Base-by-base conservation (phyloP, 2,888 invertebrate genomes). In the Phania funesta region DNA sequence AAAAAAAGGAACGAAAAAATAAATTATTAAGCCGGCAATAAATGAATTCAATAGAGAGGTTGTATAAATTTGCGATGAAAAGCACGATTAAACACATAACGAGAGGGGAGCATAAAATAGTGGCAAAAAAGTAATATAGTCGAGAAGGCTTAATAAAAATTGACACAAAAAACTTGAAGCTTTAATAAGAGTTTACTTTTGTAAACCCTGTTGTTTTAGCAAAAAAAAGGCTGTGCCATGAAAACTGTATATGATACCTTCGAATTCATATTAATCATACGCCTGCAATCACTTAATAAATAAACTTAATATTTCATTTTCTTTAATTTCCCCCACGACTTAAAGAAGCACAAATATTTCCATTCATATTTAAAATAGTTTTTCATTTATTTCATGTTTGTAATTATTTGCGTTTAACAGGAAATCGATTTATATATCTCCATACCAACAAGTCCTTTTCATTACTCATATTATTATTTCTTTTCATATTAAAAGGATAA, bases 361-460 rank as follows among this genome's bases (percentile, higher is more conserved):
- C n/a, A n/a, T n/a, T n/a, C n/a, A n/a, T n/a, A n/a, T n/a, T n/a
- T n/a, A n/a, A n/a, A n/a, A n/a, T n/a, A n/a, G n/a, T n/a, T n/a
- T n/a, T 16, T n/a, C n/a, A 29, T 11, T n/a, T 11, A 24, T 16
- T 46, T 50, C n/a, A 29, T 29, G 18, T 13, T 26, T 41, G n/a
- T 26, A 35, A 26, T 50, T 71, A 48, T 18, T 38, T 9, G 26
- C 60, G 16, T 50, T 71, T 60, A 41, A 50, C 7, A 50, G 16
- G 41, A 7, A 62, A 64, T 32, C 29, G 32, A 32, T 73, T 52
- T 52, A 1, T 13, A 16, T 35, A 32, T 62, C 29, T 29, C 24
- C 13, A 18, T n/a, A 1, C 18, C 11, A 7, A 50, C 18, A 16
- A 22, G 8, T 29, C n/a, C n/a, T 35, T 35, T 46, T 58, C 32